These are phyloP conservation scores for Callipepla squamata DNA, from an alignment of 2,113 vertebrate species.

Conservation along the genomic window DNA sequence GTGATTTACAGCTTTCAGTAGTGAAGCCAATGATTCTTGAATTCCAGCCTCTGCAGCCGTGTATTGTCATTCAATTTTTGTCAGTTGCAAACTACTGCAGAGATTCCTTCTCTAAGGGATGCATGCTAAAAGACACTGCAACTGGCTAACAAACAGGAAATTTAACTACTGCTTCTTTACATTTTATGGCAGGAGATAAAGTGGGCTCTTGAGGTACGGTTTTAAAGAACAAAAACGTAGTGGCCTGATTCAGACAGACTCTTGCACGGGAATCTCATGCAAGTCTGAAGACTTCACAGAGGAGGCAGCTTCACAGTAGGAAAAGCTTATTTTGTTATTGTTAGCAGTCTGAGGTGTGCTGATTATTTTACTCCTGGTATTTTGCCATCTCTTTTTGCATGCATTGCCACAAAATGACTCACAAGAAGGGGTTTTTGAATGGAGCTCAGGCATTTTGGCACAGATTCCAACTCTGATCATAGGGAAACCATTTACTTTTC, in stretches of 20 bases:
- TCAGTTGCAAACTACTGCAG: conserved; percentile 21
- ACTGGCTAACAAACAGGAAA: neutral
- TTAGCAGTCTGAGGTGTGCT: conserved; percentile 51
- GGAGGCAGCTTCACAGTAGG: conserved; percentile 9
- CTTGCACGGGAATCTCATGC: neutral
- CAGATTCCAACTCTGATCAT: conserved; percentile 31
- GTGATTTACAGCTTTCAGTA: conserved; percentile 41
- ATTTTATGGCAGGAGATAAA: neutral
- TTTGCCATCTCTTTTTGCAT: conserved; percentile 53
- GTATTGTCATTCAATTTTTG: conserved; percentile 25
- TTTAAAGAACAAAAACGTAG: neutral
- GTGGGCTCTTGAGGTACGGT: neutral
- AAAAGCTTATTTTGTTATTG: conserved; percentile 52
- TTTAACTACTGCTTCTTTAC: neutral
- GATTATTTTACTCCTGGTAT: conserved; percentile 55
- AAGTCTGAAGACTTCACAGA: conserved; percentile 13
- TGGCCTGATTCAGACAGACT: neutral
- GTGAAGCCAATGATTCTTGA: conserved; percentile 35
- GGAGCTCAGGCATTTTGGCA: conserved; percentile 51
- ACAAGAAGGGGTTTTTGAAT: conserved; percentile 47
- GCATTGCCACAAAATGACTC: conserved; percentile 58
- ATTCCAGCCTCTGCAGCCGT: neutral
- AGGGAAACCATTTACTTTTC: conserved; percentile 65
- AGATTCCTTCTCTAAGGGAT: neutral
- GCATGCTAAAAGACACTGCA: neutral